Conservation (phyloP, 2,113 vertebrate species). For the Planiliza haematocheilus region DNA sequence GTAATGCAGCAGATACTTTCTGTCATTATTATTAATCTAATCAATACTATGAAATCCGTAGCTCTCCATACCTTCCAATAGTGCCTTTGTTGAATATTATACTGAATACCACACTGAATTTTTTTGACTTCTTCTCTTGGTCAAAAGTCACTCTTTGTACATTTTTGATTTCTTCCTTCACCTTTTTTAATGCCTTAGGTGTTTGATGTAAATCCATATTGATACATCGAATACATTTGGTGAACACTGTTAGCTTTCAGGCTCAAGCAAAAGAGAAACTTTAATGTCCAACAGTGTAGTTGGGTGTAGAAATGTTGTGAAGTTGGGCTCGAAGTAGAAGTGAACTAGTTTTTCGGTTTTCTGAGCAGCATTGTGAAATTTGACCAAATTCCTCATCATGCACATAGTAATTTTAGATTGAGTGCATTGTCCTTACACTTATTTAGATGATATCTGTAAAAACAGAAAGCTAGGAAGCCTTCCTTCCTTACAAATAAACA, state of each 20-base stretch:
- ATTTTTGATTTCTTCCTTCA: conserved; percentile 21
- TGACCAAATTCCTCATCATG: conserved; percentile 61
- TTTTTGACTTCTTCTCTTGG: background rate
- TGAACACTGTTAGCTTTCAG: conserved; percentile 17
- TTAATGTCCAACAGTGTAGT: conserved; percentile 32
- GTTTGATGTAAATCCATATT: conserved; percentile 31
- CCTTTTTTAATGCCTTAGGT: conserved; percentile 4
- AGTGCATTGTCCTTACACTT: no score
- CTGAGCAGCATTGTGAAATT: conserved; percentile 56
- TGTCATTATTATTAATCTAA: conserved; percentile 39
- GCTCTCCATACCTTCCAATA: background rate
- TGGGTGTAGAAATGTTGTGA: conserved; percentile 37
- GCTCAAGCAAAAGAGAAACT: conserved; percentile 34
- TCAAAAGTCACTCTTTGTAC: background rate
- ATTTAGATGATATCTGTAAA: no score
- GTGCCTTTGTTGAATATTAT: conserved; percentile 25
- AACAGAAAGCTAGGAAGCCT: no score
- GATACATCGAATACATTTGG: conserved; percentile 1
- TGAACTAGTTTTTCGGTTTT: conserved; percentile 77
- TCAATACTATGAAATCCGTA: conserved; percentile 19
- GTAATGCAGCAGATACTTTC: conserved; percentile 13
- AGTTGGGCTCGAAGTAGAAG: conserved; percentile 71
- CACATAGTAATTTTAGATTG: conserved; percentile 4
- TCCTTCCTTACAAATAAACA: no score
- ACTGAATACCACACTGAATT: conserved; percentile 20